These are phyloP conservation scores for Taurulus bubalis DNA, from an alignment of 2,113 vertebrate genomes.

Conservation along the genomic window DNA sequence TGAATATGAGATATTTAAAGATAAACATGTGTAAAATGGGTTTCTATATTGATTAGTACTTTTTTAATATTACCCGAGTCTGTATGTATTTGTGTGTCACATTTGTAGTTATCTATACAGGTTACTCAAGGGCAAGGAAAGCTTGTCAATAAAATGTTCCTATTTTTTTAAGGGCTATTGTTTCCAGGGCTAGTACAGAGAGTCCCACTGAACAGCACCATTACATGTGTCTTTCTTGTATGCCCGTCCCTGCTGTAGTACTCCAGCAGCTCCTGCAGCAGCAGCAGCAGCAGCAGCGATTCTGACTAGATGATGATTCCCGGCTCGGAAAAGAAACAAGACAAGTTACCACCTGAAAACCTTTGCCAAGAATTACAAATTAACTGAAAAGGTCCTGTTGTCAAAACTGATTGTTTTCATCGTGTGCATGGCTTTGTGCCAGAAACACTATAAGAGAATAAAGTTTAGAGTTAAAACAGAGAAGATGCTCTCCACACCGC, in stretches of 20 bases:
- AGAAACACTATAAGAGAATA: neutral
- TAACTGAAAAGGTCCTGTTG: neutral
- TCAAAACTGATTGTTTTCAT: neutral
- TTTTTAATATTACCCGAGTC: no score
- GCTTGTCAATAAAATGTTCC: neutral
- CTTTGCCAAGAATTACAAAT: no score
- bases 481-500: neutral
- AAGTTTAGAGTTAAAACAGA: constrained; percentile 14
- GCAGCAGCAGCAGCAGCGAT: constrained; percentile 54
- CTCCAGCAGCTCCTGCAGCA: constrained; percentile 69
- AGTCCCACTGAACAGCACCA: neutral
- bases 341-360: neutral
- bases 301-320: constrained; percentile 65
- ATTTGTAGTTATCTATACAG: no score
- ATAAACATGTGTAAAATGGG: no score
- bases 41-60: neutral
- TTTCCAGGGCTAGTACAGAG: no score
- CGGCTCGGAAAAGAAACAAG: neutral
- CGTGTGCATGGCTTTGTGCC: neutral
- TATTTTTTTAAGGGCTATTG: neutral
- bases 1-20: neutral
- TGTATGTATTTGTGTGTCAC: neutral
- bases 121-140: neutral
- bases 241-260: constrained; percentile 43
- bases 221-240: neutral